These are phyloP conservation scores for Phrynosoma platyrhinos DNA, from an alignment of 2,113 vertebrate species.

Conservation along the genomic window DNA sequence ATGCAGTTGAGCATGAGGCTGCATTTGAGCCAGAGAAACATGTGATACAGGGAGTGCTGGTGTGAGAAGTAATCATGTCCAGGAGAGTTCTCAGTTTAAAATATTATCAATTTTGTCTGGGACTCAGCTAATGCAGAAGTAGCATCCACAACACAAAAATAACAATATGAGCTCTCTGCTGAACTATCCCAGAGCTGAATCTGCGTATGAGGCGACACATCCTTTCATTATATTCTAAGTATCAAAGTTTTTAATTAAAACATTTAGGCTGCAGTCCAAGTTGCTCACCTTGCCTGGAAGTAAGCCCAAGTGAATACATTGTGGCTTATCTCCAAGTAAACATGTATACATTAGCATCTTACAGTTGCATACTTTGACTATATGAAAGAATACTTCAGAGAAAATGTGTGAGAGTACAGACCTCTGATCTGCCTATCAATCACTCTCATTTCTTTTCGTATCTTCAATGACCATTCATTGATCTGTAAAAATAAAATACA, in stretches of 20 bases:
- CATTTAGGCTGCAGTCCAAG: too few relatives aligned
- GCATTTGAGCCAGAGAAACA: not conserved
- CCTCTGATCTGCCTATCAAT: constrained; percentile 98
- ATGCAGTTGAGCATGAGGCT: not conserved
- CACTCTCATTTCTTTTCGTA: constrained; percentile 95
- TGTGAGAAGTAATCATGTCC: not conserved
- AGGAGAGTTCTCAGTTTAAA: not conserved
- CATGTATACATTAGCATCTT: not conserved
- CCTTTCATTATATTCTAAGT: not conserved
- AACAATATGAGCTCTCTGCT: not conserved
- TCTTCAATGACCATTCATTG: constrained; percentile 95
- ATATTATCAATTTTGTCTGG: not conserved
- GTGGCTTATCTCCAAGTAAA: not conserved
- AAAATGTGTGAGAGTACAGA: constrained; percentile 69
- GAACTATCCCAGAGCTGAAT: not conserved
- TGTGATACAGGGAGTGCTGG: not conserved
- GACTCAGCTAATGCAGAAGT: not conserved
- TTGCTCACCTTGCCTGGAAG: not conserved
- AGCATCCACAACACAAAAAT: not conserved
- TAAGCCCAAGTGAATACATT: not conserved
- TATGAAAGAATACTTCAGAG: constrained; percentile 10
- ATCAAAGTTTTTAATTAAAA: not conserved
- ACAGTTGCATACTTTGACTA: not conserved
- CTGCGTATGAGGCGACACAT: not conserved
- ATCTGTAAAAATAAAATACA: constrained; percentile 78